Evolutionary conservation across 1,140 invertebrate species (phyloP).

Genomic region (Oncopodura yosiiana): DNA sequence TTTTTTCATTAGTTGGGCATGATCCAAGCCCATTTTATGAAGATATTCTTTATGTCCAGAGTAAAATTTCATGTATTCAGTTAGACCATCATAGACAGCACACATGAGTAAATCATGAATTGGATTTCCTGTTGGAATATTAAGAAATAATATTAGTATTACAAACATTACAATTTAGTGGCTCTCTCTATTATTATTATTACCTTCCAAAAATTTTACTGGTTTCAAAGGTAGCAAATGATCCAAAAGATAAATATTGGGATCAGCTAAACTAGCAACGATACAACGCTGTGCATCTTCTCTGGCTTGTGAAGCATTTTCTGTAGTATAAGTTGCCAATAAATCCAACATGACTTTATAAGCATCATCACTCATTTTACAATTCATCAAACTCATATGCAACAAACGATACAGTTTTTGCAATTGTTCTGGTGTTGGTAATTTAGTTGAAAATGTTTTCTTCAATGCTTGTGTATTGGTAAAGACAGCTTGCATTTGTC

Average conservation of each 20-base stretch:
- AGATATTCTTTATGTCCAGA: conserved; percentile 89
- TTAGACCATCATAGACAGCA: conserved; percentile 87
- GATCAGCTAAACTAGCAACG: conserved; percentile 84
- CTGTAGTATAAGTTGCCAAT: conserved; percentile 86
- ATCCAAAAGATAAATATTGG: conserved; percentile 87
- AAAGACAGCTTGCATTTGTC: conserved; percentile 66
- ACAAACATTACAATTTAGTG: background rate
- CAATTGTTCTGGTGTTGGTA: conserved; percentile 79
- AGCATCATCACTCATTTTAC: conserved; percentile 52
- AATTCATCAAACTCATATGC: conserved; percentile 72
- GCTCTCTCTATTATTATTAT: background rate
- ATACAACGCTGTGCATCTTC: conserved; percentile 96
- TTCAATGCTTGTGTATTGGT: conserved; percentile 66
- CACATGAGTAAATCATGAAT: conserved; percentile 92
- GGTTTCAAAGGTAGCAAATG: conserved; percentile 86
- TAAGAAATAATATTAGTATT: conserved; percentile 17
- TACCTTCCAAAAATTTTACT: conserved; percentile 79
- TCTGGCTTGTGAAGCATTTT: conserved; percentile 89
- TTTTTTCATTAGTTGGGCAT: conserved; percentile 91
- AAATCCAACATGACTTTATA: conserved; percentile 84
- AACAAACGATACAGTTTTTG: conserved; percentile 75
- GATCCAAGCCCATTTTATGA: conserved; percentile 59
- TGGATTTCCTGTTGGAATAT: conserved; percentile 67
- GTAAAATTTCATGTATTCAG: conserved; percentile 83
- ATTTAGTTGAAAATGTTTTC: conserved; percentile 68